Conservation (phyloP, 1,140 invertebrate species). For the Mamestra configurata region DNA sequence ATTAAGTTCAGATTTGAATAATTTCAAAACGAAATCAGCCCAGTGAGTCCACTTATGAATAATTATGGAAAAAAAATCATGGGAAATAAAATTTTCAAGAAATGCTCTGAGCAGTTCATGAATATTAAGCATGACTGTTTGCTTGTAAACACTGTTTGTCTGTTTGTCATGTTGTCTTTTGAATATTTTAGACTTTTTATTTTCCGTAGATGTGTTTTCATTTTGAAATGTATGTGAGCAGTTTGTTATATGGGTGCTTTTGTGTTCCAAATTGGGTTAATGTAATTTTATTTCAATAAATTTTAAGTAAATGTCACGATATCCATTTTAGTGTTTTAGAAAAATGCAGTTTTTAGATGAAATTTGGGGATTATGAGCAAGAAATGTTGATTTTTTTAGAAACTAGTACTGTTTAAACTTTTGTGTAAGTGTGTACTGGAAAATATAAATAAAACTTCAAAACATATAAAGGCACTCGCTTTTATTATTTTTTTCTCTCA, state of each 20-base stretch:
- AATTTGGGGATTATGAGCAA: too few relatives aligned
- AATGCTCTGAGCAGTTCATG: conserved; percentile 58
- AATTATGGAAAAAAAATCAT: conserved; percentile 54
- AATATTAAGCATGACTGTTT: conserved; percentile 58
- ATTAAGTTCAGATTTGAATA: conserved; percentile 1
- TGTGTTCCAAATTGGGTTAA: background rate
- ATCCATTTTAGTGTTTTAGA: background rate
- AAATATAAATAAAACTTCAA: conserved; percentile 66
- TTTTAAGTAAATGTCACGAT: background rate
- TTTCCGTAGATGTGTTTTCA: background rate
- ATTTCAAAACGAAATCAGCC: background rate
- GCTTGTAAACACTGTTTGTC: conserved; percentile 52
- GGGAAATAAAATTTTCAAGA: conserved; percentile 63
- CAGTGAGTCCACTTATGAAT: conserved; percentile 51
- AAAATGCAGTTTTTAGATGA: too few relatives aligned
- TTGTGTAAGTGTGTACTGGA: too few relatives aligned
- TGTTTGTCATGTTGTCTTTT: conserved; percentile 47
- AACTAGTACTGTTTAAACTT: too few relatives aligned
- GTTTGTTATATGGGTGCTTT: background rate
- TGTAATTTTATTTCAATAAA: background rate
- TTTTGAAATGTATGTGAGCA: background rate
- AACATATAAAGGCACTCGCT: conserved; percentile 74
- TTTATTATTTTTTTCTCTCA: conserved; percentile 72
- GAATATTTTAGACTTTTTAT: conserved; percentile 39
- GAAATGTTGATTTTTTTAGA: too few relatives aligned